Evolutionary conservation across 1,140 invertebrate species (phyloP), one percentile per base, ranked within the genome.

Genomic region (Halesus radiatus): DNA sequence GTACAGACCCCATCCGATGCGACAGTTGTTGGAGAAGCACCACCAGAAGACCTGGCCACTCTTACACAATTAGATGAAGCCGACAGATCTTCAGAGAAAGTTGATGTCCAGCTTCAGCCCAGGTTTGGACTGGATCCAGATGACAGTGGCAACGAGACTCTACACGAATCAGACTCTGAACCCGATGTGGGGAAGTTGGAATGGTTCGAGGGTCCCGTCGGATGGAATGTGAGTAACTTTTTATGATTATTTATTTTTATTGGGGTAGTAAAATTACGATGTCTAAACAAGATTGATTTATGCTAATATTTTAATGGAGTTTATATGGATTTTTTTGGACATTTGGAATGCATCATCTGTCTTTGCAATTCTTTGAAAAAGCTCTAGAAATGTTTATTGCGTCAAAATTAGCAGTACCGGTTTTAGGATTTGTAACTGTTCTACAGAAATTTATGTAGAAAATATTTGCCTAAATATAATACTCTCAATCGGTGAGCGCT

Each of bases 151-250:
- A 89, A 89, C 84, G 90, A 88, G 76, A 89, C 88, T 3, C 84
- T 88, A 66, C 81, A 88, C 8, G 90, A 90, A 60, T 88, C 90
- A n/a, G 91, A 92, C 84, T 91, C 89, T 0, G 90, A 92, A 82
- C 86, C 86, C 13, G 89, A 91, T 58, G 85, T 87, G 6, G 90
- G 91, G 68, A 92, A 93, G 82, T 86, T 90, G 45, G 92, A 92
- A 64, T 88, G 92, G 66, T 90, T 92, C 82, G 87, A 88, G 3
- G 90, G 91, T 81, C 91, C 92, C 8, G 89, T 93, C 74, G 93
- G 93, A 29, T 93, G 93, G 89, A 95, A 95, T 87, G 94, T 95
- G 88, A 94, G 94, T 92, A 78, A 73, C 13, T 5, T 60, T 60
- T 60, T 45, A 45, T 68, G n/a, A 66, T 66, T 3, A 29, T 37